These are phyloP conservation scores for Molanna angustata DNA, from an alignment of 2,888 invertebrate species.

Conservation along the genomic window DNA sequence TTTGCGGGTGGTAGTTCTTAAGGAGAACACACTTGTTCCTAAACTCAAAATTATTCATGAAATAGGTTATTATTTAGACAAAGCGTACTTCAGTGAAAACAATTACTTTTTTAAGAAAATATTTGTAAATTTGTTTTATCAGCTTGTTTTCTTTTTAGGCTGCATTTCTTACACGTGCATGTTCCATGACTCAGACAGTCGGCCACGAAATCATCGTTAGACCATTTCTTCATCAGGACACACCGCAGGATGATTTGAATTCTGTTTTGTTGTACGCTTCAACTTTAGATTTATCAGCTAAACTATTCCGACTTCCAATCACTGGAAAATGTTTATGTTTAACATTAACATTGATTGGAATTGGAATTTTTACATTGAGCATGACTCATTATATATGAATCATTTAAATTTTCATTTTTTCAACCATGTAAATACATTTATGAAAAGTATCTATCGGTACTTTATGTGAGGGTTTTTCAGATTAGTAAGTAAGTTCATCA, in stretches of 20 bases:
- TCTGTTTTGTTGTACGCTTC: constrained; percentile 75
- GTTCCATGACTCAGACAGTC: constrained; percentile 66
- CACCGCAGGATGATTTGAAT: constrained; percentile 71
- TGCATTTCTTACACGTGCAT: constrained; percentile 70
- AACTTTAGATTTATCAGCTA: constrained; percentile 70
- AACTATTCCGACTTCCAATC: constrained; percentile 70
- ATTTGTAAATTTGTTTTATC: not conserved
- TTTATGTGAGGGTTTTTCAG: no score
- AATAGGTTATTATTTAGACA: no score
- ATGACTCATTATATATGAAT: constrained; percentile 62
- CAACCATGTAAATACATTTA: no score
- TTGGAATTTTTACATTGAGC: constrained; percentile 65
- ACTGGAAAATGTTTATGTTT: constrained; percentile 67
- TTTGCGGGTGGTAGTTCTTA: no score
- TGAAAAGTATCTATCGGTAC: no score
- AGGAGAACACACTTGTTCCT: no score
- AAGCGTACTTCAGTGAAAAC: no score
- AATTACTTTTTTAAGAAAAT: not conserved
- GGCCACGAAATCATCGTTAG: constrained; percentile 77
- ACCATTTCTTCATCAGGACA: constrained; percentile 78
- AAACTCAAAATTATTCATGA: no score
- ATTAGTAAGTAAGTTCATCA: no score
- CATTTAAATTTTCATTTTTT: no score
- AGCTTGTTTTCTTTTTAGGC: constrained; percentile 56
- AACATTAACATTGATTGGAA: constrained; percentile 56